Base-by-base conservation (phyloP, 2,888 invertebrate genomes). In the Sarcophaga caerulescens region DNA sequence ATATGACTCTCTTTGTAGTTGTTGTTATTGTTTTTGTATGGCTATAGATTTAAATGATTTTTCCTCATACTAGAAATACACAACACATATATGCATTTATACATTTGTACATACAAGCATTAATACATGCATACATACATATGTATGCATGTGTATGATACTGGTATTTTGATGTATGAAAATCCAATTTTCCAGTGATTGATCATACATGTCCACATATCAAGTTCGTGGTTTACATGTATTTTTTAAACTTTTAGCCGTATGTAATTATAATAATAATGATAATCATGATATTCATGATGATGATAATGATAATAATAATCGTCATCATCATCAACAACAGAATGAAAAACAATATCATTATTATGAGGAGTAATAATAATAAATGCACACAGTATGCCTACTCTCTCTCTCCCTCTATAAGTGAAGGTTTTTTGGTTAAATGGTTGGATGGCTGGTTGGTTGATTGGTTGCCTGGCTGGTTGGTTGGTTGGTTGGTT, bases 151-250 rank as follows among this genome's bases (percentile, higher is more conserved):
- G 23, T 17, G 35, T 35, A 35, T 35, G 35, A 35, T 35, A 35
- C 35, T 35, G 35, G 35, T 52, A 52, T 17, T 73, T 68, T 68
- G 44, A 69, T 80, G 23, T 68, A 90, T 90, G 92, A 90, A 92
- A 93, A 93, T 92, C 92, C 92, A 92, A 92, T 93, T 92, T 92
- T 92, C 92, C 92, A 92, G 91, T 92, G 92, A 93, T 93, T 92
- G 92, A 92, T 92, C 93, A 92, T 91, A 92, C 91, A 90, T 89
- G 89, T 89, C 90, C 90, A 89, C 89, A 90, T 89, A 91, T 92
- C 90, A 91, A 90, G 89, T 89, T 89, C 87, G 90, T 89, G 90
- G 89, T 89, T 90, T 89, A 74, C 74, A 76, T 83, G 78, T 77
- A 76, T 79, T 85, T 52, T 35, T 85, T 84, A 81, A 76, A 84